phyloP scores from a whole-genome alignment of 2,797 vertebrate species.

The Pipistrellus kuhlii region DNA sequence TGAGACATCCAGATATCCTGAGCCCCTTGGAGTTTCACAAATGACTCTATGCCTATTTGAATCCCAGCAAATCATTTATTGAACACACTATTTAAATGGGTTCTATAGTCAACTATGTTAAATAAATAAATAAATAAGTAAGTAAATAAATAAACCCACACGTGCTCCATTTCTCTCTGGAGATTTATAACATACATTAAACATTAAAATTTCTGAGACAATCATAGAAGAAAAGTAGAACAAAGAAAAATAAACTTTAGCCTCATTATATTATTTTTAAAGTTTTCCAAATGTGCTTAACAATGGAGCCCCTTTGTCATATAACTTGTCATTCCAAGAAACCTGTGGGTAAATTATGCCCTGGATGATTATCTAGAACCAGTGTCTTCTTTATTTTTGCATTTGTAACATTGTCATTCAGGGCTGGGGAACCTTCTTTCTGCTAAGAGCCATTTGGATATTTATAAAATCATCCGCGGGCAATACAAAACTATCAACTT shows the following conservation, averaged over 20 bases:
- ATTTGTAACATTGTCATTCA: not conserved
- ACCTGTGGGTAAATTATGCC: not conserved
- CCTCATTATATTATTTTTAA: not conserved
- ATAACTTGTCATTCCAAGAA: not conserved
- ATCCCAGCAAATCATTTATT: not conserved
- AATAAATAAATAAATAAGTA: not conserved
- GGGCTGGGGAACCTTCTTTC: too few relatives aligned
- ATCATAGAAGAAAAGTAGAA: not conserved
- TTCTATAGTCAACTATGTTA: not conserved
- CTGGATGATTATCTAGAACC: not conserved
- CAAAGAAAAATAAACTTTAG: not conserved
- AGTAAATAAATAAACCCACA: too few relatives aligned
- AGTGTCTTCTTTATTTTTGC: not conserved
- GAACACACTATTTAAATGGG: not conserved
- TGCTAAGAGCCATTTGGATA: too few relatives aligned
- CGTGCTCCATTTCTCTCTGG: not conserved
- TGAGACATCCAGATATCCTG: not conserved
- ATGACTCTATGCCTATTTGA: not conserved
- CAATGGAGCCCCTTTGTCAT: not conserved
- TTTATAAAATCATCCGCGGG: too few relatives aligned
- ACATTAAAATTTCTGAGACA: constrained; percentile 6
- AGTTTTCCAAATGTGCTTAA: not conserved
- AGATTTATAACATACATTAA: not conserved
- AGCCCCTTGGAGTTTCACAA: not conserved
- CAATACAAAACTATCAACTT: too few relatives aligned